These are phyloP conservation scores for Ictalurus punctatus DNA, from an alignment of 2,113 vertebrate genomes.

Conservation along the genomic window DNA sequence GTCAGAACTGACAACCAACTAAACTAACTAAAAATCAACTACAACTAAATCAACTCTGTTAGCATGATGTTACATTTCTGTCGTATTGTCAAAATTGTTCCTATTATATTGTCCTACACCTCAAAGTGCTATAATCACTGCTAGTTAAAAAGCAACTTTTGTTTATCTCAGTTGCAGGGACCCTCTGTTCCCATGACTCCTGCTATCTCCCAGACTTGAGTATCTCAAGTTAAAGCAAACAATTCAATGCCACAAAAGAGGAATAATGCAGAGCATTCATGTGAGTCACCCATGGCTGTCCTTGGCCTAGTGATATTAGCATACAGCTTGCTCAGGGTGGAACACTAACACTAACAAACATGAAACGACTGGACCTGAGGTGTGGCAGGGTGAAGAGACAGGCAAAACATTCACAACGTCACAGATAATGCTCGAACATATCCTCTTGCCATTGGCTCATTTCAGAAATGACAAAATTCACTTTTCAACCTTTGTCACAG, in stretches of 20 bases:
- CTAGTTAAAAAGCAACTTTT: neutral
- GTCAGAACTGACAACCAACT: neutral
- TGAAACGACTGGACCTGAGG: constrained; percentile 29
- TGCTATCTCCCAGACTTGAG: neutral
- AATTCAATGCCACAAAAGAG: neutral
- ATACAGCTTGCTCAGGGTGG: constrained; percentile 32
- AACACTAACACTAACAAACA: constrained; percentile 37
- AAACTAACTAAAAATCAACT: too few relatives aligned
- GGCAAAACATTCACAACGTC: neutral
- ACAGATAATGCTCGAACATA: neutral
- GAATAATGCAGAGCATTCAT: constrained; percentile 20
- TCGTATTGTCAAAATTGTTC: neutral
- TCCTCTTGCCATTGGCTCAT: neutral
- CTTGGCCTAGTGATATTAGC: constrained; percentile 7
- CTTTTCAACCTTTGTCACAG: neutral
- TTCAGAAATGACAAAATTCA: neutral
- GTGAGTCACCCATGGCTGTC: neutral
- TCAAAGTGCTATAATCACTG: neutral
- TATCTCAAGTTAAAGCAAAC: constrained; percentile 22
- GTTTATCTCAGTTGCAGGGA: neutral
- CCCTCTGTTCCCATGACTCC: constrained; percentile 2
- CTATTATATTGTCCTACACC: neutral
- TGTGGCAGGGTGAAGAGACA: constrained; percentile 26
- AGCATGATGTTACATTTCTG: neutral
- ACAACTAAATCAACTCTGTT: neutral